Evolutionary conservation across 2,113 vertebrate species (phyloP).

Genomic region (Lophius piscatorius): DNA sequence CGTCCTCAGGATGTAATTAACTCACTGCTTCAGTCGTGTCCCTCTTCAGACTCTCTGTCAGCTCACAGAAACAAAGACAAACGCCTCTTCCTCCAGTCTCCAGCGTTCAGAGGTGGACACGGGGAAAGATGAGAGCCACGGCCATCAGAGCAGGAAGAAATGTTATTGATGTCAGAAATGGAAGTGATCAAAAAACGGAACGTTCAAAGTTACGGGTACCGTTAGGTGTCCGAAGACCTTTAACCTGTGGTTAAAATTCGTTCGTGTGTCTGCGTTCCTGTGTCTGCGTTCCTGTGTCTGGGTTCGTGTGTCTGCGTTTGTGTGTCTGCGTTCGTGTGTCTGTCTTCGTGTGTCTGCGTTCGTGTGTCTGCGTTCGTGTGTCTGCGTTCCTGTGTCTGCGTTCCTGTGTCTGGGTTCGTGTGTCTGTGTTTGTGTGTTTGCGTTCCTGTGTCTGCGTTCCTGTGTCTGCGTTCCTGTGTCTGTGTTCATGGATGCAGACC

Average conservation of each 20-base stretch:
- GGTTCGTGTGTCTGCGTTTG: too few species aligned
- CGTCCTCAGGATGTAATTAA: conserved; percentile 61
- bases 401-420: not conserved
- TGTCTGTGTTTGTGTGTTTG: too few species aligned
- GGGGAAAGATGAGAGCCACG: conserved; percentile 71
- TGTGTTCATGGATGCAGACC: conserved; percentile 30
- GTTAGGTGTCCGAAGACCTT: too few species aligned
- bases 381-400: not conserved
- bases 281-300: too few species aligned
- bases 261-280: too few species aligned
- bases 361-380: too few species aligned
- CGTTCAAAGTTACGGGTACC: conserved; percentile 45
- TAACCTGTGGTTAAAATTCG: too few species aligned
- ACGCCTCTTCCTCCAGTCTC: conserved; percentile 27
- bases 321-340: too few species aligned
- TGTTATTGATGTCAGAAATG: conserved; percentile 19
- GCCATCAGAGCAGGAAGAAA: conserved; percentile 28
- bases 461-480: too few species aligned
- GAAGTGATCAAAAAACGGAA: conserved; percentile 59
- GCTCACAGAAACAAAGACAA: conserved; percentile 39
- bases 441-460: conserved; percentile 49
- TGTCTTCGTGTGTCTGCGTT: too few species aligned
- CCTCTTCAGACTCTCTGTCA: conserved; percentile 51
- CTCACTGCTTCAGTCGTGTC: conserved; percentile 46
- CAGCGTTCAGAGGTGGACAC: conserved; percentile 67